phyloP scores from a whole-genome alignment of 37 sponge, comb jelly and placozoan genomes.

The Halisarca cf. caerulea region DNA sequence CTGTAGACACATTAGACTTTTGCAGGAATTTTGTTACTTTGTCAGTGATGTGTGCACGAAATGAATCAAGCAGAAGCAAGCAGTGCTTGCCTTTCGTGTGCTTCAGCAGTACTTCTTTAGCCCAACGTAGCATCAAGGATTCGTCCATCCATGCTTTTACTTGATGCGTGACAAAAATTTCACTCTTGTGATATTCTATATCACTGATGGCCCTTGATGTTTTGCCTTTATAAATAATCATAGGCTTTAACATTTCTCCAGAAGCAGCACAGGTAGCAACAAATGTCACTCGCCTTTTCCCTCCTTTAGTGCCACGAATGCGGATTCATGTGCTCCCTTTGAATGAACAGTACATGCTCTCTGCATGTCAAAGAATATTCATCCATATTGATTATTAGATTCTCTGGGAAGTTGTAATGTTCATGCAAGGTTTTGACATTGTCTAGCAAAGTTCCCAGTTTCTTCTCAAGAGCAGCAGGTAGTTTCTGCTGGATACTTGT shows the following conservation, averaged over 20 bases:
- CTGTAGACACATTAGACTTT: not conserved
- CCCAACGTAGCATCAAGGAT: not conserved
- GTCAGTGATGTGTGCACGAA: slow-evolving; percentile 28
- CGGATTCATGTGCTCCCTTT: too few species aligned
- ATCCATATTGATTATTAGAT: too few species aligned
- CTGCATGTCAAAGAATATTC: too few species aligned
- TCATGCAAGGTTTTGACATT: too few species aligned
- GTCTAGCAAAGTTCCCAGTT: too few species aligned
- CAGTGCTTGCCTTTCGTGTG: not conserved
- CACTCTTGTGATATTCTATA: not conserved
- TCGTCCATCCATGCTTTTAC: not conserved
- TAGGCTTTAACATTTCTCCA: slow-evolving; percentile 38
- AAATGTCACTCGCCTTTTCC: too few species aligned
- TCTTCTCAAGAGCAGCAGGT: too few species aligned
- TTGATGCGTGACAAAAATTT: not conserved
- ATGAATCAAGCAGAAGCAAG: slow-evolving; percentile 26
- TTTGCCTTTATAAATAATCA: slow-evolving; percentile 20
- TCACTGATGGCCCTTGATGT: not conserved
- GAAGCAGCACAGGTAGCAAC: not conserved
- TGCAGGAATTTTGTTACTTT: not conserved
- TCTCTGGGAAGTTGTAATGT: too few species aligned
- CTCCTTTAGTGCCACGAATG: too few species aligned
- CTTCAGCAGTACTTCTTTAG: too few species aligned
- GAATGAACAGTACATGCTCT: too few species aligned
- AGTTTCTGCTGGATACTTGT: too few species aligned